Base-by-base conservation (phyloP, 1,140 invertebrate genomes). In the Listronotus oregonensis region DNA sequence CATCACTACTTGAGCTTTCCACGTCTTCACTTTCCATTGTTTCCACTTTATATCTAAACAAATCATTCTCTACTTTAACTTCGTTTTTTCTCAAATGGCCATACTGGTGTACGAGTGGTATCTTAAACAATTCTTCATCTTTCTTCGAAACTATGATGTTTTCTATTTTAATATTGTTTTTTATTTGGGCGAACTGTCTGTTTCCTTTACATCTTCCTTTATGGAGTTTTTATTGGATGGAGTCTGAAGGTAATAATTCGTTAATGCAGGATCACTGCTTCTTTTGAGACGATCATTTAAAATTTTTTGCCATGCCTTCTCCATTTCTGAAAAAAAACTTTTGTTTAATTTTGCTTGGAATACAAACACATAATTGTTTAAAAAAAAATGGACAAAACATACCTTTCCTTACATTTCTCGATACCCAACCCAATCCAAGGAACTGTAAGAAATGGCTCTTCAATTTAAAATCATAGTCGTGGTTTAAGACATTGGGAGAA, bases 271-370 rank as follows among this genome's bases (percentile, higher is more conserved):
- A 64, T 73, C 66, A 54, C 71, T 70, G 47, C 71, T 69, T 44
- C 75, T 64, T 65, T 69, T 73, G 14, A 75, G 31, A 21, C 75
- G 66, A 9, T 78, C 71, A 50, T 74, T 56, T 10, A 77, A 66
- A 9, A 78, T 70, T 71, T 75, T 73, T 40, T 71, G 66, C 77
- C 77, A 78, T 31, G 57, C 67, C 17, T 70, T 72, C 64, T 78
- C 77, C 66, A 71, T 61, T 58, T 77, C 77, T 78, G 55, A 3
- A 64, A 68, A 34, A 49, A 66, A 63, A 44, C 50, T 7, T 27
- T 27, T 3, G 5, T 3, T 27, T 3, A 27, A 5, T 27, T 27
- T 5, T 5, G 21, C 21, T 27, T 27, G 21, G n/a, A 3, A 27
- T 27, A 27, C 21, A 27, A n/a, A n/a, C n/a, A 27, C 21, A 27